A percentile compares a stretch with the other conserved stretches of the same genome.
Conservation (phyloP, 2,888 invertebrate species). For the Esperia sulphurella region DNA sequence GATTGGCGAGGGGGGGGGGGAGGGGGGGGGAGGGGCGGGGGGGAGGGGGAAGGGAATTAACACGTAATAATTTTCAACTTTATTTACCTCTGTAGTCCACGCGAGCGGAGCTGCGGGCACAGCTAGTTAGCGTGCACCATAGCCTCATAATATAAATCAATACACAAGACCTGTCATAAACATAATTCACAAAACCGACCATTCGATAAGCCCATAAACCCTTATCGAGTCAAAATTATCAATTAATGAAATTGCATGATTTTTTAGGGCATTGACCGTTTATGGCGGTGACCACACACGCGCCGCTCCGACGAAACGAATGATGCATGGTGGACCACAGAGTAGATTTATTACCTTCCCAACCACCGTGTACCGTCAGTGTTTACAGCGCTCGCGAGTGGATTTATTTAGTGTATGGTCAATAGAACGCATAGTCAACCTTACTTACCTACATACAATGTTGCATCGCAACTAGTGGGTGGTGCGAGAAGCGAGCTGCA, state of each 20-base stretch:
- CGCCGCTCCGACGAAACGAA: constrained; percentile 13
- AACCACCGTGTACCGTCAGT: constrained; percentile 34
- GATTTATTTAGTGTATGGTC: constrained; percentile 56
- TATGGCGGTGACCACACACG: constrained; percentile 43
- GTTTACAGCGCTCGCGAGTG: constrained; percentile 36
- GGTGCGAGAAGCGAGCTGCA: neutral
- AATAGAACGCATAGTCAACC: constrained; percentile 15
- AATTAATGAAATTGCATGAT: constrained; percentile 22
- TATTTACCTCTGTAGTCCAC: no score
- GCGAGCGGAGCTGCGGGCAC: no score
- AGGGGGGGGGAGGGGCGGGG: no score
- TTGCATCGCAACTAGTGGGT: neutral
- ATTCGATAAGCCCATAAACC: constrained; percentile 25
- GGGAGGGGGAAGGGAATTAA: no score
- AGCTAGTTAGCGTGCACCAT: neutral
- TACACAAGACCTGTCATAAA: neutral
- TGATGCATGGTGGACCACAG: constrained; percentile 40
- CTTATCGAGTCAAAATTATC: constrained; percentile 31
- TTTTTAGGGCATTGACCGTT: constrained; percentile 33
- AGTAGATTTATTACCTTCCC: constrained; percentile 46
- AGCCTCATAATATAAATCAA: neutral
- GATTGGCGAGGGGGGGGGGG: no score
- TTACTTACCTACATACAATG: neutral
- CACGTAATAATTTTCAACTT: no score
- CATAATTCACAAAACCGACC: constrained; percentile 13